Evolutionary conservation across 2,797 vertebrate genomes (phyloP), one percentile per base, ranked within the genome.

Genomic region (Enteromius treurensis): DNA sequence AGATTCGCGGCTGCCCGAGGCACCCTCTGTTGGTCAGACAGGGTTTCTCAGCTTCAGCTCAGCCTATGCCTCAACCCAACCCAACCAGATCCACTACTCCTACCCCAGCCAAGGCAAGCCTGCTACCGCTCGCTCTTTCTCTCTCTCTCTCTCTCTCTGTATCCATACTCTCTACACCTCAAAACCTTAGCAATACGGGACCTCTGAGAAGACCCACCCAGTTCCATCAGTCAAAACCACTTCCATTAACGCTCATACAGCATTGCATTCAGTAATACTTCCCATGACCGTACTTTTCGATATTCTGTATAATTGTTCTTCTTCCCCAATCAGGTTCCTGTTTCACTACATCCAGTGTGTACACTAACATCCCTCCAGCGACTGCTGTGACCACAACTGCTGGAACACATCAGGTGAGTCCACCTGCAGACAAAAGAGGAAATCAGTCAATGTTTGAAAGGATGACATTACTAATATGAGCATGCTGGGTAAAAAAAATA

Each of bases 61-160:
- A 93, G 95, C 97, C 92, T 96, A 97, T 94, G 96, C 97, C 94
- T 96, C 97, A 95, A 96, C 95, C 93, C 97, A 96, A 92, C 93
- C 96, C 90, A 96, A 96, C 92, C 95, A 97, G 94, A 96, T 97
- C 93, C 96, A 97, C 94, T 98, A 97, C 96, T 97, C 97, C 93
- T 98, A 98, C 92, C 95, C 97, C 91, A 95, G 96, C 94, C 97
- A 98, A 99, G 98, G 98, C 97, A 98, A 97, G 96, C 94, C 88
- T 90, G 89, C 77, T 78, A 81, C 79, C 13, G 82, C 74, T 79
- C 71, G 80, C 26, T 49, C 62, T 79, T 60, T 70, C 40, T 81
- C 51, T 42, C 40, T 42, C 40, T 42, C 40, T 42, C 40, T 42
- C 37, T 40, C 37, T 40, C 37, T 40, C 37, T 5, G 4, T 76